A percentile compares a stretch with the other conserved stretches of the same genome.
phyloP scores from a whole-genome alignment of 92 coral and sea anemone species.

The Montipora capitata region DNA sequence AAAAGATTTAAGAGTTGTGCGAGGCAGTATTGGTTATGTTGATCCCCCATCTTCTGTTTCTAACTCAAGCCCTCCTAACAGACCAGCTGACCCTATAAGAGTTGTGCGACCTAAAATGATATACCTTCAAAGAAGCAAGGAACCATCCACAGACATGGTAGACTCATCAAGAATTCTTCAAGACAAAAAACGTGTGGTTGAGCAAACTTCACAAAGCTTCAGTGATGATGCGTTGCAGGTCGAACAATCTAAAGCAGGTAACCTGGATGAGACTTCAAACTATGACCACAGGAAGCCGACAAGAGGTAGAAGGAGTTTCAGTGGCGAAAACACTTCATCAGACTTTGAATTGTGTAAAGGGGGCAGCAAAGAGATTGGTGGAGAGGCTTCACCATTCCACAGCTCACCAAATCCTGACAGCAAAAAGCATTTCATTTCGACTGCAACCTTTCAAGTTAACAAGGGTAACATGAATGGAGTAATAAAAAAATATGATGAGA shows the following conservation, averaged over 20 bases:
- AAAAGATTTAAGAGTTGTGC: constrained; percentile 11
- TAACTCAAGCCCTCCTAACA: background rate
- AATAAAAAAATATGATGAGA: background rate
- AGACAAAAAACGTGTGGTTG: background rate
- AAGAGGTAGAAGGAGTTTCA: background rate
- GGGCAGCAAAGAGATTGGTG: background rate
- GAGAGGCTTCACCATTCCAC: background rate
- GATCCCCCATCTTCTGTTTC: background rate
- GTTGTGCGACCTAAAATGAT: constrained; percentile 48
- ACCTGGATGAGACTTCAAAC: constrained; percentile 3
- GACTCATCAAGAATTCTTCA: constrained; percentile 6
- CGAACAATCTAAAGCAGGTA: background rate
- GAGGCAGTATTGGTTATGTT: constrained; percentile 32
- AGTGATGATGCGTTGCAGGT: background rate
- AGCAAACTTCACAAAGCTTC: background rate
- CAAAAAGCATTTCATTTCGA: constrained; percentile 22
- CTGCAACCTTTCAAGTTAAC: constrained; percentile 43
- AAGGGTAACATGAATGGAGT: constrained; percentile 1
- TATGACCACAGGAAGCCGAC: background rate
- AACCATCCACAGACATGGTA: background rate
- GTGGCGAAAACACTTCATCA: background rate
- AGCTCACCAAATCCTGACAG: background rate
- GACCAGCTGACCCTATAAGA: constrained; percentile 13
- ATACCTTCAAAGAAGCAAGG: constrained; percentile 10
- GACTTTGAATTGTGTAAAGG: constrained; percentile 26